Base-by-base conservation (phyloP, 2,797 vertebrate genomes). In the Ctenochaetus hawaiiensis region DNA sequence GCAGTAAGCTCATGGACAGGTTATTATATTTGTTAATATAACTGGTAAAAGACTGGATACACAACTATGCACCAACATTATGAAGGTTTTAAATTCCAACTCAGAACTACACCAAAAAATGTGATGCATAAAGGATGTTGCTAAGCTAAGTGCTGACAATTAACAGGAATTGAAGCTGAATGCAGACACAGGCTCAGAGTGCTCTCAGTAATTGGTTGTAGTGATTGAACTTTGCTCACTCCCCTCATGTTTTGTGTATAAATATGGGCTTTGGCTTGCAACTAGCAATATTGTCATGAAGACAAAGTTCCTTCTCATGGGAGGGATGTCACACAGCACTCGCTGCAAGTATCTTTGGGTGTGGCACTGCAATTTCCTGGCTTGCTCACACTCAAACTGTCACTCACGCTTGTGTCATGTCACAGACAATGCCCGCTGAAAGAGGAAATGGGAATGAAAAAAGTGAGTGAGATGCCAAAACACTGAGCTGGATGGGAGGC, bases 171-270 rank as follows among this genome's bases (percentile, higher is more conserved):
- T 80, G 53, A 68, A 72, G 22, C 30, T 56, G 44, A 76, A 53
- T 1, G 20, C 58, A 72, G 69, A 68, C 76, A 71, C 68, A 77
- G 65, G 48, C 66, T 79, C 10, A 44, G 62, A 81, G 79, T 74
- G 49, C 49, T 68, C 17, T 65, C 45, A 23, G 44, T 71, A 72
- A 80, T 59, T 78, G 63, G 59, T 23, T 75, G 66, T 58, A 68
- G 39, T 60, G 69, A 70, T 67, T 77, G 52, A 80, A 86, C 70
- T 73, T 75, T 64, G 13, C 54, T 58, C 22, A 62, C 69, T 23
- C 6, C 22, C 11, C 12, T 68, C 49, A 58, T 49, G 30, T 37
- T 70, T 17, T 68, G 51, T 66, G 18, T 65, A 56, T 34, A 61
- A 72, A 73, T 47, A 41, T 43, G 11, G 11, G 9, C 6, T 23